Evolutionary conservation across 2,797 vertebrate genomes (phyloP).

Genomic region (Astyanax mexicanus): DNA sequence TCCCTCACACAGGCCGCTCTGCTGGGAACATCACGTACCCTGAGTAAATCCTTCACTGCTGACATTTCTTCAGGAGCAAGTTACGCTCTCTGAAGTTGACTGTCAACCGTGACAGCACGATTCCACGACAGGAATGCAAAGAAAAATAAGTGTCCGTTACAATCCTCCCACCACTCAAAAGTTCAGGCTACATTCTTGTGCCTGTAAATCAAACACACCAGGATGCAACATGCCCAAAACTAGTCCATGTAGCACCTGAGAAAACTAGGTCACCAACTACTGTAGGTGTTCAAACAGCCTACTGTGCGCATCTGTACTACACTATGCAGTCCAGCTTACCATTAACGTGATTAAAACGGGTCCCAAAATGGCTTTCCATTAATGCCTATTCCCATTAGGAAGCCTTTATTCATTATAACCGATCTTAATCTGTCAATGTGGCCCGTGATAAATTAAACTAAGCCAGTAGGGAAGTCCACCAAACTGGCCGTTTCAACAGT

Average conservation of each 20-base stretch:
- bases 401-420: background rate
- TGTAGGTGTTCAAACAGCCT: no score
- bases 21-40: no score
- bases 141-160: background rate
- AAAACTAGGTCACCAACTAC: background rate
- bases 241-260: background rate
- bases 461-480: background rate
- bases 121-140: constrained; percentile 21
- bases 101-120: constrained; percentile 10
- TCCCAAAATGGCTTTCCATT: background rate
- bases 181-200: background rate
- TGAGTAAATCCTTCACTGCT: background rate
- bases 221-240: constrained; percentile 13
- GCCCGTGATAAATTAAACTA: background rate
- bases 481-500: background rate
- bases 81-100: background rate
- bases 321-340: background rate
- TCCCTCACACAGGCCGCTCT: no score
- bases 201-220: constrained; percentile 12
- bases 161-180: constrained; percentile 3
- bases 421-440: background rate
- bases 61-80: background rate
- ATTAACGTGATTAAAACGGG: background rate
- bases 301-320: no score
- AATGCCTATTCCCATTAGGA: background rate